Conservation (phyloP, 2,888 invertebrate species). For the Morpho achilles region DNA sequence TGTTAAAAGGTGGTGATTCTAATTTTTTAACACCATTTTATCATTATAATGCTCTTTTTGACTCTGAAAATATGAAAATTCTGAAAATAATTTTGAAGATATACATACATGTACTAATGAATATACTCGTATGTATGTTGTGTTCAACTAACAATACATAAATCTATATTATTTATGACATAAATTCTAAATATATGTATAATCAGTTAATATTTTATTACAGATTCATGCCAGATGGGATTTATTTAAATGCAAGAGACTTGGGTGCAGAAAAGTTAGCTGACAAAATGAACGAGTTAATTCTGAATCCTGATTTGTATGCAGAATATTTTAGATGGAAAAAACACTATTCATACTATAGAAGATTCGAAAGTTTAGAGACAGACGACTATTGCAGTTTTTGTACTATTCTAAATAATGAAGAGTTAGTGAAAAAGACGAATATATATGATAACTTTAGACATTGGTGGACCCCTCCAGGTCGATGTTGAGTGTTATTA, state of each 20-base stretch:
- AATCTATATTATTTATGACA: neutral
- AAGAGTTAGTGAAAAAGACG: constrained; percentile 38
- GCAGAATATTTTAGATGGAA: constrained; percentile 59
- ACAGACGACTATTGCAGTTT: constrained; percentile 62
- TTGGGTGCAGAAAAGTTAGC: constrained; percentile 37
- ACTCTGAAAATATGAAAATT: too few species aligned
- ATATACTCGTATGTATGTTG: neutral
- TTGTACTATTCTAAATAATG: constrained; percentile 53
- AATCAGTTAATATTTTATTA: constrained; percentile 23
- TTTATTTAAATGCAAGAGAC: constrained; percentile 54
- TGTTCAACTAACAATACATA: neutral
- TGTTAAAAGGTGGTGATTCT: too few species aligned
- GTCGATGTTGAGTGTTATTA: constrained; percentile 14
- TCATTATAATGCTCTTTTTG: too few species aligned
- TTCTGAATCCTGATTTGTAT: constrained; percentile 44
- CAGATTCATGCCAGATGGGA: constrained; percentile 62
- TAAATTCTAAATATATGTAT: neutral
- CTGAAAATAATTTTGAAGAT: neutral
- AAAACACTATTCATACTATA: constrained; percentile 55
- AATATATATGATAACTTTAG: constrained; percentile 45
- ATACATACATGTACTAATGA: neutral
- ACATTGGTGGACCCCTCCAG: constrained; percentile 54
- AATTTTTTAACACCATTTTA: too few species aligned
- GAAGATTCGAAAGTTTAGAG: constrained; percentile 40
- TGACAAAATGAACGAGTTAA: constrained; percentile 20